Evolutionary conservation across 2,888 invertebrate genomes (phyloP), one percentile per base, ranked within the genome.

Genomic region (Amphipoea lucens): DNA sequence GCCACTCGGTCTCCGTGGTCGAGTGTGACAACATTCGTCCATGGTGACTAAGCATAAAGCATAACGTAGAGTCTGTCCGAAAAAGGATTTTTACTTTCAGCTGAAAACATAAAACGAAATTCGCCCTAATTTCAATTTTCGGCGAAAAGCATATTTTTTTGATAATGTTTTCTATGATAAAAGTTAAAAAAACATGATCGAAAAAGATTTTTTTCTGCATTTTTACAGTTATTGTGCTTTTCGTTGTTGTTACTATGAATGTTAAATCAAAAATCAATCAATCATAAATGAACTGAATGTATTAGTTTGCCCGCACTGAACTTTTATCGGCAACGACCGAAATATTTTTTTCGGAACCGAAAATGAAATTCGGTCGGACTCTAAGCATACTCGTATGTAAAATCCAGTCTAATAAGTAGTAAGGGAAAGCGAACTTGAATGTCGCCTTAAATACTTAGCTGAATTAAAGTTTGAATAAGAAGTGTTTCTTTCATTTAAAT

Each of bases 21-120:
- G 60, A 62, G 29, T 81, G 83, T 36, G 36, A 12, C 4, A 54
- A 77, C 78, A 83, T 81, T 83, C 70, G 71, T 83, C 78, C 67
- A 62, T 83, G 29, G 45, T 54, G 36, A 83, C 65, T 29, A 66
- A 70, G n/a, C 40, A 4, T 29, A 68, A 40, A 57, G n/a, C 42
- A n/a, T 42, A 17, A 3, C 0, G 42, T 29, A 20, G 11, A 68
- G 1, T 20, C 5, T 7, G 2, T 7, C 6, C 23, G 36, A 7
- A 51, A 51, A 20, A 0, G 12, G 2, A 36, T 36, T 69, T 69
- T 17, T 5, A 48, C 29, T 11, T 20, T 68, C 6, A 17, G 29
- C 11, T 11, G 29, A 29, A 29, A 45, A 3, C 2, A 42, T 1
- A 45, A 17, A 67, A 4, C n/a, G 23, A 23, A 20, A 40, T 40